Evolutionary conservation across 2,888 invertebrate genomes (phyloP).

Genomic region (Hypselothyrea guttata): DNA sequence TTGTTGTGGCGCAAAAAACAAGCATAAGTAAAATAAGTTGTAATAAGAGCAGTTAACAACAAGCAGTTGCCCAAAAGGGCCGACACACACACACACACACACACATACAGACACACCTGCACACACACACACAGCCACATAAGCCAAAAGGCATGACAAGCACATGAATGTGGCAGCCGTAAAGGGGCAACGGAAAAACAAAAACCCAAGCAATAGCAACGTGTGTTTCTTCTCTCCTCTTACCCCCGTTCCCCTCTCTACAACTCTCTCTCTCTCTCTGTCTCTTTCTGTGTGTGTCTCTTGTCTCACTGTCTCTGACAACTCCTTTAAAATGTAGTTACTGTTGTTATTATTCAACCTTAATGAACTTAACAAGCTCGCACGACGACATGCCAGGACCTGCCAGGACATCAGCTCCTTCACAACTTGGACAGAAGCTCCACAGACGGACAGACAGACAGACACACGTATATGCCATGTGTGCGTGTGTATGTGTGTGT

Average conservation of each 20-base stretch:
- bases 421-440: slow-evolving; percentile 42
- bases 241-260: not conserved
- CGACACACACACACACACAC: slow-evolving; percentile 25
- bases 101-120: not conserved
- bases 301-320: slow-evolving; percentile 49
- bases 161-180: slow-evolving; percentile 24
- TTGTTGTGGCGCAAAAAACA: slow-evolving; percentile 53
- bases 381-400: slow-evolving; percentile 48
- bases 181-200: not conserved
- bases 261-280: too few species aligned
- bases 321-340: slow-evolving; percentile 78
- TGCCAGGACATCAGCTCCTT: slow-evolving; percentile 39
- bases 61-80: slow-evolving; percentile 49
- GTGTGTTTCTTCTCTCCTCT: not conserved
- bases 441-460: slow-evolving; percentile 25
- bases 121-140: slow-evolving; percentile 8
- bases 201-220: too few species aligned
- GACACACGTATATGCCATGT: slow-evolving; percentile 22
- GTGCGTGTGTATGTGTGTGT: slow-evolving; percentile 33
- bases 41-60: slow-evolving; percentile 76
- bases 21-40: slow-evolving; percentile 76
- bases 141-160: slow-evolving; percentile 28
- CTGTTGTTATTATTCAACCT: slow-evolving; percentile 78
- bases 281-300: too few species aligned
- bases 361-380: slow-evolving; percentile 78